Evolutionary conservation across 2,888 invertebrate genomes (phyloP), one percentile per base, ranked within the genome.

Genomic region (Macaria notata): DNA sequence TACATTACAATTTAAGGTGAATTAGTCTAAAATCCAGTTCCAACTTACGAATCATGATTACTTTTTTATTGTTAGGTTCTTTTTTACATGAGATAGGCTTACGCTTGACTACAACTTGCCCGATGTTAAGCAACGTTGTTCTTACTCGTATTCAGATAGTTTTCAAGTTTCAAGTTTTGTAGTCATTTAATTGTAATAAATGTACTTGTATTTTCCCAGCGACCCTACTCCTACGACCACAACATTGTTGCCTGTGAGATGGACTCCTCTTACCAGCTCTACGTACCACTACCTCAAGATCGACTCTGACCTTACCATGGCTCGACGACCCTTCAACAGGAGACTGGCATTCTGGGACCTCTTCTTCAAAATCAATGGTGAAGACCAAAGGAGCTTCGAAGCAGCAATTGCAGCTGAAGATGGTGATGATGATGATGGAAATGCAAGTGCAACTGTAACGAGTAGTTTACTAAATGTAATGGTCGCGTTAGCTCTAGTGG

Each of bases 261-360:
- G 84, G 83, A 38, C 55, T n/a, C 73, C 79, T 1, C 9, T 77
- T 0, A 69, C 68, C 2, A 56, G 59, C 2, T 64, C 67, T 3
- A 51, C 49, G 0, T 69, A 65, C 19, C 63, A 64, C 38, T 81
- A 71, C 46, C 49, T 83, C 38, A 65, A 68, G 39, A 78, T 83
- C 38, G 72, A 70, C 38, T 39, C 62, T 0, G 63, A 73, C 0
- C 42, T 83, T 1, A 56, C 53, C 9, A 53, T 76, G 31, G 65
- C 59, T 3, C 71, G 61, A 3, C 68, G 75, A 47, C 78, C 78
- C 6, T 70, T 70, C 6, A 66, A 75, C 29, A 48, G 65, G 3
- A 68, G 82, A 46, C 73, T 81, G 72, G 71, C 81, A 0, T 83
- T 79, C 57, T 79, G 78, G 76, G 71, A 83, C 29, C 61, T 81